Evolutionary conservation across 2,888 invertebrate genomes (phyloP).

Genomic region (Chloromyia formosa): DNA sequence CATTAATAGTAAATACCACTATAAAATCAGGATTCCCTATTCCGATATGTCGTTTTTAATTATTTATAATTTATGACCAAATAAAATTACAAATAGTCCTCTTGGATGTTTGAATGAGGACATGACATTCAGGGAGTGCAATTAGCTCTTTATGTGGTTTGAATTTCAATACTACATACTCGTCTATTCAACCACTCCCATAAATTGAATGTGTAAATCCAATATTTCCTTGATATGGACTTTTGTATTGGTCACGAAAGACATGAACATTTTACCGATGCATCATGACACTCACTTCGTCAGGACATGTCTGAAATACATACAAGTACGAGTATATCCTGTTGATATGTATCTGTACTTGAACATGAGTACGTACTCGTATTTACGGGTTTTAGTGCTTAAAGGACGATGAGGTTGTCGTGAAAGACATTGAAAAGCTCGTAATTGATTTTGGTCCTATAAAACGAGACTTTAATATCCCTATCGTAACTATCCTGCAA

Average conservation of each 20-base stretch:
- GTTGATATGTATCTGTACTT: too few species aligned
- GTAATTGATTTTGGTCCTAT: constrained; percentile 33
- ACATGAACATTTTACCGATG: constrained; percentile 25
- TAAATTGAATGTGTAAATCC: constrained; percentile 40
- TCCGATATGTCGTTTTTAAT: constrained; percentile 15
- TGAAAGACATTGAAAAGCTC: constrained; percentile 9
- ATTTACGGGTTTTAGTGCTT: too few species aligned
- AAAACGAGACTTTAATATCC: too few species aligned
- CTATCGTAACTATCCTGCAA: too few species aligned
- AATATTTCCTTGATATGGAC: constrained; percentile 22
- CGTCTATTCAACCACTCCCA: constrained; percentile 24
- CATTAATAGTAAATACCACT: not conserved
- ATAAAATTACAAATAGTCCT: constrained; percentile 7
- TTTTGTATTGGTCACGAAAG: constrained; percentile 32
- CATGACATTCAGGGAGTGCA: constrained; percentile 22
- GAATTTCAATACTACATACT: not conserved
- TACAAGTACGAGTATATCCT: too few species aligned
- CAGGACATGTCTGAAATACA: constrained; percentile 12
- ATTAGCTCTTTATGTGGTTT: constrained; percentile 30
- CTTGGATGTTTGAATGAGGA: constrained; percentile 1
- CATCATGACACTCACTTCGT: not conserved
- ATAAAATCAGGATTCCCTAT: not conserved
- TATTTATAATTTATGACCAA: constrained; percentile 18
- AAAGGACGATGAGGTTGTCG: not conserved
- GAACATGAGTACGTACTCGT: too few species aligned